Evolutionary conservation across 2,888 invertebrate species (phyloP).

Genomic region (Ornithoptera alexandrae): DNA sequence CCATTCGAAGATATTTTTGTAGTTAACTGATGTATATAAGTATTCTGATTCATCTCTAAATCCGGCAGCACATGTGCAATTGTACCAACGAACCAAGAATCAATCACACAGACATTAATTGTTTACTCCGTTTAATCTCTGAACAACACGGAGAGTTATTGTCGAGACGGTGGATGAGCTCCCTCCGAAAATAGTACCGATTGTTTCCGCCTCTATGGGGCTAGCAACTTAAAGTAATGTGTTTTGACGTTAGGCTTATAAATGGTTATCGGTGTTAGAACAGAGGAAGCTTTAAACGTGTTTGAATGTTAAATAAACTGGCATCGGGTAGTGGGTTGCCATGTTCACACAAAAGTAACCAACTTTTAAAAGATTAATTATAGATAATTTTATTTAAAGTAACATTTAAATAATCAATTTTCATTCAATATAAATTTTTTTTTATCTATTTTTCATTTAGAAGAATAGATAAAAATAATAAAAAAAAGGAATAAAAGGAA

Average conservation of each 20-base stretch:
- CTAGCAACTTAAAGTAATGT: conserved; percentile 54
- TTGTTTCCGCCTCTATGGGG: conserved; percentile 57
- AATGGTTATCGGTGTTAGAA: conserved; percentile 60
- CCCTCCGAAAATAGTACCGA: conserved; percentile 63
- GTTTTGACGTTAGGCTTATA: conserved; percentile 70
- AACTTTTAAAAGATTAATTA: not conserved
- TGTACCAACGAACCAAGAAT: conserved; percentile 44
- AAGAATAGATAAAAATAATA: too few relatives aligned
- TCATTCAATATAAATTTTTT: not conserved
- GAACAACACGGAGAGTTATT: conserved; percentile 57
- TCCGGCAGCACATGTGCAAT: conserved; percentile 35
- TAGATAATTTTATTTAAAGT: not conserved
- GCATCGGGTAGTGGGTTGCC: conserved; percentile 5
- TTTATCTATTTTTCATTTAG: too few relatives aligned
- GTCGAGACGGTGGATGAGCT: conserved; percentile 40
- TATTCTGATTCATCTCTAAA: conserved; percentile 10
- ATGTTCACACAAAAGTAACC: conserved; percentile 4
- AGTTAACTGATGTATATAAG: conserved; percentile 12
- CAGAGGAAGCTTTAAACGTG: conserved; percentile 45
- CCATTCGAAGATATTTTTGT: conserved; percentile 9
- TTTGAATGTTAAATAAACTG: conserved; percentile 6
- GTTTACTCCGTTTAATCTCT: conserved; percentile 61
- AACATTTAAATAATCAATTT: not conserved
- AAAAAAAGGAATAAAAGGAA: too few relatives aligned
- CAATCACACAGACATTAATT: conserved; percentile 69